Evolutionary conservation across 2,888 invertebrate genomes (phyloP), one percentile per base, ranked within the genome.

Genomic region (Cryptus armator): DNA sequence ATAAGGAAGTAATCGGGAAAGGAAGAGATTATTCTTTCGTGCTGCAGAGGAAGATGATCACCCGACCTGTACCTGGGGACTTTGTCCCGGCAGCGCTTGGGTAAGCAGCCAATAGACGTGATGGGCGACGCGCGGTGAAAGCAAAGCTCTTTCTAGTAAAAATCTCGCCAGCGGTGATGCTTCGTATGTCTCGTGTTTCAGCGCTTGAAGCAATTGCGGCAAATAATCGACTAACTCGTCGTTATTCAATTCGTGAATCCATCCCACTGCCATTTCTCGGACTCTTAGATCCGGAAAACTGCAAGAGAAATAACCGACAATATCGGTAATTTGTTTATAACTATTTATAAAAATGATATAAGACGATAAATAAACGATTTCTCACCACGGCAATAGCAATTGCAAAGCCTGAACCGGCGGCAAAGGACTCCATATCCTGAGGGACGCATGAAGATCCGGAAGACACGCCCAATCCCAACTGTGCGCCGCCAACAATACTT

Each of bases 201-300:
- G 94, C 86, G 97, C 99, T 94, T 99, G 98, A 62, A 99, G 96
- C 12, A 99, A 95, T 92, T 99, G 99, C 0, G 99, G 99, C 90
- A 99, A 94, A 92, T 98, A 98, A 92, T 98, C 97, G 48, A 98
- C 97, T 59, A 99, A 94, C 90, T 98, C 98, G 93, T 99, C 99
- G 90, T 97, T 97, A 1, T 97, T 96, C 93, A 99, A 95, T 14
- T 95, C 95, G 64, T 96, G 95, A 85, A 99, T 96, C 96, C 98
- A 97, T 67, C 95, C 95, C 0, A 99, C 97, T 1, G 99, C 99
- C 89, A 96, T 95, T 89, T 96, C 96, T 32, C 99, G 96, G 0
- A 99, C 98, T 91, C 96, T 96, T 85, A 96, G 95, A 93, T 99
- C 99, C 0, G 99, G 98, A 94, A 98, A 99, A 92, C 98, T 98